Base-by-base conservation (phyloP, 1,140 invertebrate species). In the Aphelenchoides avenae region DNA sequence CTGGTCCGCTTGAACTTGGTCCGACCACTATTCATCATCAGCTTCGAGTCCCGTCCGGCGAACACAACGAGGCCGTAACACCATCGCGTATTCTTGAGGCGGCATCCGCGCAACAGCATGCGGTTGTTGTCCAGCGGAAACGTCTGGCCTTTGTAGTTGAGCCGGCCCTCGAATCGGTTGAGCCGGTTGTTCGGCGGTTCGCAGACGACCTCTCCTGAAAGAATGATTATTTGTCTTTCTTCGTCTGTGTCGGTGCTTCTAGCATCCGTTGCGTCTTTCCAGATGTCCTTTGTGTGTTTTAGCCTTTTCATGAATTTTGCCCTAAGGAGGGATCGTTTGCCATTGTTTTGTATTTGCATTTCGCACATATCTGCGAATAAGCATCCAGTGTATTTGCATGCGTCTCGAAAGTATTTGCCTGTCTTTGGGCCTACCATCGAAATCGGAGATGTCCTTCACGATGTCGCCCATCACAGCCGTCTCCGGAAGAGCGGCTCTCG, bases 1-100 rank as follows among this genome's bases (percentile, higher is more conserved):
- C 89, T 91, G 61, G 95, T 99, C 76, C 92, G 86, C 80, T 99
- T 99, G 79, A 98, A 97, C 80, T 91, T 93, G 26, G 91, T 94
- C 81, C 95, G 95, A 54, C 95, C 95, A 74, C 89, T 93, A 82
- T 99, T 99, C 84, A 96, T 93, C 94, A 99, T 99, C 30, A 99
- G 83, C 81, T 99, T 99, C 42, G 93, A 96, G 80, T 99, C 95
- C 79, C 89, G 89, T 70, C 94, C 91, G 71, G 91, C 91, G 83
- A 95, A 95, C 75, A 96, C 85, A 31, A 95, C 91, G 37, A 95
- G 85, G 55, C 91, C 91, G 79, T 94, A 95, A 83, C 91, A 95
- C 91, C 91, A 95, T 76, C 89, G 85, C 1, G 91, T 95, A 79
- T 96, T 95, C 44, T 91, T 81, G 13, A 96, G 79, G 42, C 94